Percentiles rank a stretch among this genome's conserved stretches.
These are phyloP conservation scores for Hydractinia echinata DNA, from an alignment of 30 jellyfish, hydroid and myxozoan species.

Conservation along the genomic window DNA sequence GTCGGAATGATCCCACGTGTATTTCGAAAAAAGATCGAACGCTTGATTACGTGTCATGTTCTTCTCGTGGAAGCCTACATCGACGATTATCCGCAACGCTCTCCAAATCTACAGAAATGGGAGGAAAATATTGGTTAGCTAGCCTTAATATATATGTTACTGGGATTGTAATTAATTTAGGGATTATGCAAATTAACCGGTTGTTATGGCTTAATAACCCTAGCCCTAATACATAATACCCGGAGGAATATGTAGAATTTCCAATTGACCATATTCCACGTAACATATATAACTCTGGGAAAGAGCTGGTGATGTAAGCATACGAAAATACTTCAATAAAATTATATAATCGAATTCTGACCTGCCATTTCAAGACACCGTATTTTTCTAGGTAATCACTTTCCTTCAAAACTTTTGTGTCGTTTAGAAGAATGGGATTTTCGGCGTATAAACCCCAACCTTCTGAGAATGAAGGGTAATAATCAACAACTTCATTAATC, in stretches of 20 bases:
- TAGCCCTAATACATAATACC: too few species aligned
- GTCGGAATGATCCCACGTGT: conserved; percentile 86
- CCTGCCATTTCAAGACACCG: conserved; percentile 87
- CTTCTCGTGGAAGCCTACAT: conserved; percentile 75
- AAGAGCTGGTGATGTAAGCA: too few species aligned
- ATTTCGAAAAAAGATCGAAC: conserved; percentile 48
- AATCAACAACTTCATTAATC: conserved; percentile 64
- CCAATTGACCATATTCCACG: too few species aligned
- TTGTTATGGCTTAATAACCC: too few species aligned
- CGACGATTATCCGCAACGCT: conserved; percentile 74
- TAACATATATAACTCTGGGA: too few species aligned
- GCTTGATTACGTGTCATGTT: conserved; percentile 73
- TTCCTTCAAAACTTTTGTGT: conserved; percentile 40
- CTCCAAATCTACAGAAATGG: conserved; percentile 65
- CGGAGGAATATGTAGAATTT: too few species aligned
- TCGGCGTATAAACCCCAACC: conserved; percentile 92
- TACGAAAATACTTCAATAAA: neutral
- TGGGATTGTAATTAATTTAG: too few species aligned
- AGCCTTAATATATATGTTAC: too few species aligned
- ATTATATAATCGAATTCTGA: neutral
- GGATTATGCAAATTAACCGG: too few species aligned
- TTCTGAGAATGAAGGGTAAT: conserved; percentile 70
- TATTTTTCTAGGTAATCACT: conserved; percentile 34
- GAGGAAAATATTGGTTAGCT: neutral
- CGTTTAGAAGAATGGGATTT: conserved; percentile 62